Evolutionary conservation across 1,140 invertebrate genomes (phyloP).

Genomic region (Drosophila bocqueti): DNA sequence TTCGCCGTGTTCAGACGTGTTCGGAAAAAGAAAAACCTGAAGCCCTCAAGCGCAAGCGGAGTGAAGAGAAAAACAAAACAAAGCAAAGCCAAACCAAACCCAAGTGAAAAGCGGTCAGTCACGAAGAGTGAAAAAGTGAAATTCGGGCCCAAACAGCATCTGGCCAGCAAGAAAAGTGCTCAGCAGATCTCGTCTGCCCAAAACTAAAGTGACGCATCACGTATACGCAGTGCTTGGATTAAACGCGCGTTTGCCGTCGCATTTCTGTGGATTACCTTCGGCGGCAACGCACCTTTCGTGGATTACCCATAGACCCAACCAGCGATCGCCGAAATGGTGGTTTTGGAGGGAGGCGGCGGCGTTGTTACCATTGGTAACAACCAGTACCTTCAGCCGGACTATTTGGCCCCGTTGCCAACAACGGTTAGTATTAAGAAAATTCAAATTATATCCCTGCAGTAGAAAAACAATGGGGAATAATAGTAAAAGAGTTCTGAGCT

Average conservation of each 20-base stretch:
- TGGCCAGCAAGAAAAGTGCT: constrained; percentile 46
- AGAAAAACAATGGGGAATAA: background rate
- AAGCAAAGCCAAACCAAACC: constrained; percentile 4
- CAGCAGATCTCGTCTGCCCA: constrained; percentile 16
- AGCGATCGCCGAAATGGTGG: constrained; percentile 89
- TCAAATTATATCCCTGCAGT: background rate
- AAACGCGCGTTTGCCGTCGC: constrained; percentile 37
- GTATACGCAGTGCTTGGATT: constrained; percentile 57
- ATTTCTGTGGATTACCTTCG: constrained; percentile 50
- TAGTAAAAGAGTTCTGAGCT: background rate
- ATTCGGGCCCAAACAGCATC: constrained; percentile 24
- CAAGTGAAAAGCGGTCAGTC: constrained; percentile 44
- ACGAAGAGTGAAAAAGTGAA: constrained; percentile 46
- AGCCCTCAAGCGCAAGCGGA: constrained; percentile 38
- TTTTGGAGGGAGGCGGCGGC: constrained; percentile 93
- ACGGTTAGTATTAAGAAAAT: constrained; percentile 90
- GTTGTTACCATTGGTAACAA: constrained; percentile 95
- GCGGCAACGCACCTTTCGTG: constrained; percentile 46
- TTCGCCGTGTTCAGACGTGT: constrained; percentile 82
- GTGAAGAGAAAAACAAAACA: constrained; percentile 26
- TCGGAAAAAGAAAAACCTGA: constrained; percentile 74
- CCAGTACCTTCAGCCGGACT: constrained; percentile 97
- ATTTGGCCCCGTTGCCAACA: constrained; percentile 94
- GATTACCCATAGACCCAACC: constrained; percentile 53
- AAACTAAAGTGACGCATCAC: constrained; percentile 37